A percentile compares a stretch with the other conserved stretches of the same genome.
Evolutionary conservation across 2,888 invertebrate genomes (phyloP).

Genomic region (Nomada ferruginata): DNA sequence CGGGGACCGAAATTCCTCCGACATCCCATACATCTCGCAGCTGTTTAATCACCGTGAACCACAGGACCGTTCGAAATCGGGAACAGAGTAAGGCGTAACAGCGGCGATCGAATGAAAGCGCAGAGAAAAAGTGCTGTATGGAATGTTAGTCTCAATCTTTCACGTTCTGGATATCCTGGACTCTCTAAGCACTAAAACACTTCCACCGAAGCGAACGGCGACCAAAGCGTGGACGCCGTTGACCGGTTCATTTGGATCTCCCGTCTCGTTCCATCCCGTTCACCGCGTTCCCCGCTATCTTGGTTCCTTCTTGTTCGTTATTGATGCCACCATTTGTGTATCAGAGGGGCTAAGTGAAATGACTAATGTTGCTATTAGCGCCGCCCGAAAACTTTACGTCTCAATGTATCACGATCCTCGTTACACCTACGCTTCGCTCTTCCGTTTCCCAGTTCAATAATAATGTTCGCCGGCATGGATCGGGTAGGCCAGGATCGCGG

Average conservation of each 20-base stretch:
- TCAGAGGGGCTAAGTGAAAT: slow-evolving; percentile 78
- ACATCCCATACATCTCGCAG: slow-evolving; percentile 67
- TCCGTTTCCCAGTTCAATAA: neutral
- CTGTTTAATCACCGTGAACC: slow-evolving; percentile 60
- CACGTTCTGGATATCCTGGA: slow-evolving; percentile 61
- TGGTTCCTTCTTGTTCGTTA: slow-evolving; percentile 65
- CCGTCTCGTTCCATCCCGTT: slow-evolving; percentile 22
- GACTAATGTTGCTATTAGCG: slow-evolving; percentile 82
- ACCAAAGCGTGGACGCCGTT: slow-evolving; percentile 38
- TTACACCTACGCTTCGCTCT: slow-evolving; percentile 46
- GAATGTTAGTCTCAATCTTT: slow-evolving; percentile 73
- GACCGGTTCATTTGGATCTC: slow-evolving; percentile 67
- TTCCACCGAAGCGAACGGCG: slow-evolving; percentile 46
- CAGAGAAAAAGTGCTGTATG: slow-evolving; percentile 24
- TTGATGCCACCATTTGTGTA: slow-evolving; percentile 82
- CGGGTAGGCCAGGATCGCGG: slow-evolving; percentile 20
- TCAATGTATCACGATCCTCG: slow-evolving; percentile 72
- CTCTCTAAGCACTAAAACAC: slow-evolving; percentile 73
- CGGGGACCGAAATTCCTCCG: slow-evolving; percentile 67
- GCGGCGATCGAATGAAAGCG: neutral
- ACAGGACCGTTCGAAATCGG: neutral
- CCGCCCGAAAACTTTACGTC: slow-evolving; percentile 73
- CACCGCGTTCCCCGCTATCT: slow-evolving; percentile 46
- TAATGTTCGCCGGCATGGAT: slow-evolving; percentile 48
- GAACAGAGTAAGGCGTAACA: slow-evolving; percentile 15